Conservation (phyloP, 2,113 vertebrate species). For the Hippocampus comes region DNA sequence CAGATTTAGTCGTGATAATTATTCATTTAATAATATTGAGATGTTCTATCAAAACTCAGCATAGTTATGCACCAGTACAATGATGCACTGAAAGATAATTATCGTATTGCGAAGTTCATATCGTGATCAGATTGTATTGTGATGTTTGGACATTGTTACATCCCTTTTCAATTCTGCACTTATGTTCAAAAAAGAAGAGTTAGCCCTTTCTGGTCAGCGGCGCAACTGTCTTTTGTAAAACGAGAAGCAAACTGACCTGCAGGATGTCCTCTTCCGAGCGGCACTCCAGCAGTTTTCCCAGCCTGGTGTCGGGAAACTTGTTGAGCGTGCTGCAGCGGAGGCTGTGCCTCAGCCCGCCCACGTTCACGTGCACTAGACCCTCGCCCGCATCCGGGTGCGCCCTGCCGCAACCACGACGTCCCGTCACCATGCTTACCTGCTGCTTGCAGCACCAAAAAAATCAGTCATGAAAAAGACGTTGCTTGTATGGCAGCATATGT, state of each 20-base stretch:
- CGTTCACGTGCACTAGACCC: conserved; percentile 86
- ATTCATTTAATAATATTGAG: too few relatives aligned
- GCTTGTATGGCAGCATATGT: too few relatives aligned
- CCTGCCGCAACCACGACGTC: conserved; percentile 73
- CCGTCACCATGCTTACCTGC: conserved; percentile 80
- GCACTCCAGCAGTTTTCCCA: conserved; percentile 88
- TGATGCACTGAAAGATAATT: too few relatives aligned
- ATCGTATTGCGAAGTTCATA: too few relatives aligned
- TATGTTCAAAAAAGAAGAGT: too few relatives aligned
- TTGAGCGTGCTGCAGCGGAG: conserved; percentile 84
- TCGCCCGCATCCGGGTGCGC: conserved; percentile 73
- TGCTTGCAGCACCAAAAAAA: neutral
- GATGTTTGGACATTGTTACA: too few relatives aligned
- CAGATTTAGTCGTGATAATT: neutral
- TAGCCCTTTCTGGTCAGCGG: neutral
- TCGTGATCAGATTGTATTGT: too few relatives aligned
- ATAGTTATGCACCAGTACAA: neutral
- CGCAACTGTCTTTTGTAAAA: neutral
- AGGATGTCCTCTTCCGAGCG: conserved; percentile 89
- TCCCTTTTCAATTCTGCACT: too few relatives aligned
- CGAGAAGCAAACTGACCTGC: conserved; percentile 46
- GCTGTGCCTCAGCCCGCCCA: conserved; percentile 86
- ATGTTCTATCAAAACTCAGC: neutral
- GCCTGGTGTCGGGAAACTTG: conserved; percentile 89
- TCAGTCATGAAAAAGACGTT: too few relatives aligned